Evolutionary conservation across 2,888 invertebrate genomes (phyloP).

Genomic region (Carterocephalus palaemon): DNA sequence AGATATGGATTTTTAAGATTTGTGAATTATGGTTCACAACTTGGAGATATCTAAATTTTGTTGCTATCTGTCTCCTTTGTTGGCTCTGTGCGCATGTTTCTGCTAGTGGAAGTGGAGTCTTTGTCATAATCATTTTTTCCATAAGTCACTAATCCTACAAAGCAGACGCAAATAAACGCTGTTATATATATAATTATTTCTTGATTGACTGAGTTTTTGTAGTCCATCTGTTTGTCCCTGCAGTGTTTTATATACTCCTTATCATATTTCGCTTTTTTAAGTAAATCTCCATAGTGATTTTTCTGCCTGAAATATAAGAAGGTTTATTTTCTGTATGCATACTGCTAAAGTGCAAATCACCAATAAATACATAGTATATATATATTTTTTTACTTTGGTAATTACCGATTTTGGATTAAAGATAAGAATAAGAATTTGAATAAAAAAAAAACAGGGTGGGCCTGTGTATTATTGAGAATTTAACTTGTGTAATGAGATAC

Average conservation of each 20-base stretch:
- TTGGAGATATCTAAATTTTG: too few relatives aligned
- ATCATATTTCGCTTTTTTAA: slow-evolving; percentile 49
- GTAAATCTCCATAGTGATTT: slow-evolving; percentile 71
- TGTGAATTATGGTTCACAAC: too few relatives aligned
- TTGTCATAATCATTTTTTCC: slow-evolving; percentile 55
- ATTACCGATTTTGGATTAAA: too few relatives aligned
- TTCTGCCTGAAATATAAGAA: slow-evolving; percentile 59
- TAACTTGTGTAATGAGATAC: too few relatives aligned
- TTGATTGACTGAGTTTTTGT: slow-evolving; percentile 37
- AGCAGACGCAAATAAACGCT: slow-evolving; percentile 41
- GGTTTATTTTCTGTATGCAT: background rate
- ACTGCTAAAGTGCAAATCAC: background rate
- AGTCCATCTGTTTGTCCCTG: slow-evolving; percentile 34
- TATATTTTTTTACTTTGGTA: too few relatives aligned
- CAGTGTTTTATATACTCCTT: slow-evolving; percentile 44
- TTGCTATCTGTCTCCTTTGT: background rate
- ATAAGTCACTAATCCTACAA: slow-evolving; percentile 42
- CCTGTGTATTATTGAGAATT: too few relatives aligned
- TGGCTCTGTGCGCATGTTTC: background rate
- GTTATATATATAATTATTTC: slow-evolving; percentile 48
- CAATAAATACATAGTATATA: too few relatives aligned
- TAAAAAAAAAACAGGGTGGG: too few relatives aligned
- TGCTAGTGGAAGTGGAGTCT: slow-evolving; percentile 33
- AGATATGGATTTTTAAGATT: too few relatives aligned
- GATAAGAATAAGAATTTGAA: too few relatives aligned